Evolutionary conservation across 2,888 invertebrate species (phyloP).

Genomic region (Cephus runcator): DNA sequence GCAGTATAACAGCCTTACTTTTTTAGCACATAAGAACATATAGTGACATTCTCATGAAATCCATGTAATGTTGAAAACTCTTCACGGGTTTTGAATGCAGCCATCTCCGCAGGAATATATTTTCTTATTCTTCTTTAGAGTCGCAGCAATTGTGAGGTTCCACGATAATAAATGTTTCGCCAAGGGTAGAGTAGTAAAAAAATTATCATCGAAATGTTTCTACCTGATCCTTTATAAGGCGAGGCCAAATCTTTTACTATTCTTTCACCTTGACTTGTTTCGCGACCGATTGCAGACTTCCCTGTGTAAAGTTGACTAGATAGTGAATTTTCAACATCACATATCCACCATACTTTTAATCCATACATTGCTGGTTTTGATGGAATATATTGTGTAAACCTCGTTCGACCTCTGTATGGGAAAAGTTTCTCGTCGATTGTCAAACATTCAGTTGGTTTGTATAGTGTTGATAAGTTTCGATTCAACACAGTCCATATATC

Average conservation of each 20-base stretch:
- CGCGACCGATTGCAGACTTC: too few relatives aligned
- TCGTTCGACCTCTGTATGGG: slow-evolving; percentile 1
- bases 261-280: too few relatives aligned
- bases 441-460: slow-evolving; percentile 36
- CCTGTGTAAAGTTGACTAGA: too few relatives aligned
- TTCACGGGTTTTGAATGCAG: slow-evolving; percentile 17
- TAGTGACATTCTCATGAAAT: not conserved
- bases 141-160: slow-evolving; percentile 35
- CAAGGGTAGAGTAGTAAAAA: slow-evolving; percentile 36
- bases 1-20: not conserved
- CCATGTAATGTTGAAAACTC: slow-evolving; percentile 24
- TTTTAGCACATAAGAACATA: slow-evolving; percentile 4
- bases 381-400: too few relatives aligned
- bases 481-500: slow-evolving; percentile 47
- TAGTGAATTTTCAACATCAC: slow-evolving; percentile 32
- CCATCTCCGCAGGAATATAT: slow-evolving; percentile 33
- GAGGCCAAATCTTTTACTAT: slow-evolving; percentile 43
- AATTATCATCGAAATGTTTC: slow-evolving; percentile 44
- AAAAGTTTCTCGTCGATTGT: slow-evolving; percentile 45
- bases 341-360: slow-evolving; percentile 43
- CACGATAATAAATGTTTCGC: slow-evolving; percentile 32
- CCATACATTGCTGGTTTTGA: slow-evolving; percentile 19
- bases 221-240: slow-evolving; percentile 34
- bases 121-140: slow-evolving; percentile 32
- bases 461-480: slow-evolving; percentile 35